Conservation (phyloP, 1,140 invertebrate genomes). For the Pteromalus puparum region DNA sequence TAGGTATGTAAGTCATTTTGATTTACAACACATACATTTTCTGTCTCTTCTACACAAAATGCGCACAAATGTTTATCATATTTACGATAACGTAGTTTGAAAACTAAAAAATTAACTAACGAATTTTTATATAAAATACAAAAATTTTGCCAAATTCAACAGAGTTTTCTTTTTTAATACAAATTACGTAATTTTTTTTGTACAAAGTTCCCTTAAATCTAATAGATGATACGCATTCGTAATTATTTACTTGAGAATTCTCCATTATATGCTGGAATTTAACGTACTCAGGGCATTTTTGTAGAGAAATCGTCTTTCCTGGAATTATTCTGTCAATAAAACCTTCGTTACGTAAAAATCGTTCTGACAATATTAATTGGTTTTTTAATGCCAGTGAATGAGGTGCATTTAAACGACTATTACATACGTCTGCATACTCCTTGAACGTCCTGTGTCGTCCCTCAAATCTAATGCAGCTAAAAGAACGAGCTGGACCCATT, state of each 20-base stretch:
- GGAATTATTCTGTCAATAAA: slow-evolving; percentile 20
- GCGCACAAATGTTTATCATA: slow-evolving; percentile 2
- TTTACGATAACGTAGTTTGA: neutral
- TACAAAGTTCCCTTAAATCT: neutral
- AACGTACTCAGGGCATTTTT: neutral
- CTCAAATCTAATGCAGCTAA: slow-evolving; percentile 55
- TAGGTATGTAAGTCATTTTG: neutral
- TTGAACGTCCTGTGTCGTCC: slow-evolving; percentile 54
- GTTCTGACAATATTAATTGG: slow-evolving; percentile 46
- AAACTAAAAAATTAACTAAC: neutral
- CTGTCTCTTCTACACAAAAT: slow-evolving; percentile 17
- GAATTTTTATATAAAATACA: neutral
- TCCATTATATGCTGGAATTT: neutral
- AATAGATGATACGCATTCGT: neutral
- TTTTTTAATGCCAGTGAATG: slow-evolving; percentile 43
- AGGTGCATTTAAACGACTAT: slow-evolving; percentile 45
- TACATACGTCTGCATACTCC: slow-evolving; percentile 46
- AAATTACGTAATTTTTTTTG: slow-evolving; percentile 22
- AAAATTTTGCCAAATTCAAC: neutral
- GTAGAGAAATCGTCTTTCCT: slow-evolving; percentile 18
- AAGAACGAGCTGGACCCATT: slow-evolving; percentile 48
- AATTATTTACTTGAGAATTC: neutral
- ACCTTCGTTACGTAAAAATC: slow-evolving; percentile 31
- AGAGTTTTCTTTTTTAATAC: neutral
- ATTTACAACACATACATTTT: neutral